Evolutionary conservation across 2,888 invertebrate genomes (phyloP), one percentile per base, ranked within the genome.

Genomic region (Neoitamus cyanurus): DNA sequence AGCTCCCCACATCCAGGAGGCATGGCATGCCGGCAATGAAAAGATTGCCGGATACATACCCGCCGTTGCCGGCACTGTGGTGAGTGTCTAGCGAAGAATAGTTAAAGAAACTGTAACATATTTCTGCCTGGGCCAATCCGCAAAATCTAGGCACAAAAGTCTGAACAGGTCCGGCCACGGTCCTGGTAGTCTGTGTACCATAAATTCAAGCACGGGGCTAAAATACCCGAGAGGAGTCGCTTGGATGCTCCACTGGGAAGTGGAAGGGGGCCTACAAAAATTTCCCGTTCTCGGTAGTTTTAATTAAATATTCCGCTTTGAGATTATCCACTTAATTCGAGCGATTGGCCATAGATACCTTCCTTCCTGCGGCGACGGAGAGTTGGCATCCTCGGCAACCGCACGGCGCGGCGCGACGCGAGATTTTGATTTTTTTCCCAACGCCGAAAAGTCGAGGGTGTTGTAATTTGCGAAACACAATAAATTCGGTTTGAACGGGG

Each of bases 241-340:
- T 34, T 58, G n/a, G 34, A 11, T 69, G 69, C n/a, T 25, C 28
- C 13, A 48, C 31, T 20, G 58, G n/a, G 9, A 34, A 58, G 7
- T 36, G n/a, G 37, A 37, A 25, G 30, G 31, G 15, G 31, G 13
- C 1, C 31, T 37, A 48, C 86, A 86, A 86, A 86, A 86, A 86
- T 86, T 70, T 75, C 68, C 31, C 42, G 25, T 69, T 13, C 69
- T 20, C 48, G 58, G 82, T 84, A 83, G 84, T 85, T 86, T 86
- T 86, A 86, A 86, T 86, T 86, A 86, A 86, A 86, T 86, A 86
- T 85, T 84, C 85, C 73, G 83, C 82, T 84, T 86, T 85, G 80
- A 85, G 86, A 85, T 85, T 86, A 86, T 85, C 84, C 85, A 78
- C 84, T 86, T 84, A 75, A 85, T 84, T 86, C 75, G 48, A 84